Evolutionary conservation across 2,888 invertebrate genomes (phyloP), one percentile per base, ranked within the genome.

Genomic region (Chouioia cunea): DNA sequence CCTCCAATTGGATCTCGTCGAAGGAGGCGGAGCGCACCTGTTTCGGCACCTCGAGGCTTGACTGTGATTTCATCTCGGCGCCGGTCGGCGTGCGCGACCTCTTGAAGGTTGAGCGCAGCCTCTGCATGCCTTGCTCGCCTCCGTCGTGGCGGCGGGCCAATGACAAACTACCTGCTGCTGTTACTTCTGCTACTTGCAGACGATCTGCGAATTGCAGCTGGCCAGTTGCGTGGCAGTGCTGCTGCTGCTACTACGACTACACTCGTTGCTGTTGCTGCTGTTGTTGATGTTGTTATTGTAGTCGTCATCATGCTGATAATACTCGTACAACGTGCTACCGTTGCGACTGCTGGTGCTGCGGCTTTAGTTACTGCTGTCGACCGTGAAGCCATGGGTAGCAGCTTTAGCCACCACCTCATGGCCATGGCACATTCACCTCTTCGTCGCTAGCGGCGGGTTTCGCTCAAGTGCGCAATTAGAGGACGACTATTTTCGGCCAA

Each of bases 41-140:
- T 84, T 94, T 94, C 77, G 96, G 95, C 80, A 95, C 94, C 86
- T 96, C 95, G 80, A 96, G 91, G 86, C 94, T 95, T 87, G 93
- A 94, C 85, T 95, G 95, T 77, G 93, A 93, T 89, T 95, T 95
- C 94, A 95, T 95, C 87, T 95, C 95, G 83, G 93, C 93, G 77
- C 94, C 94, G 75, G 94, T 95, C 75, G 95, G 95, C 77, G 95
- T 95, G 82, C 93, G 91, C 85, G 94, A 94, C 84, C 95, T 91
- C 87, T 92, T 93, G 89, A 95, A 94, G 76, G 94, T 94, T 86
- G 93, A 93, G 85, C 94, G 92, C 89, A 95, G 89, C 85, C 91
- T 90, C 88, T 92, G 92, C 92, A 93, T 92, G 84, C 91, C 63
- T 36, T 36, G 36, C 36, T 36, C 36, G 36, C 36, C 36, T 36